Conservation (phyloP, 2,888 invertebrate species). For the Bimastos eiseni region DNA sequence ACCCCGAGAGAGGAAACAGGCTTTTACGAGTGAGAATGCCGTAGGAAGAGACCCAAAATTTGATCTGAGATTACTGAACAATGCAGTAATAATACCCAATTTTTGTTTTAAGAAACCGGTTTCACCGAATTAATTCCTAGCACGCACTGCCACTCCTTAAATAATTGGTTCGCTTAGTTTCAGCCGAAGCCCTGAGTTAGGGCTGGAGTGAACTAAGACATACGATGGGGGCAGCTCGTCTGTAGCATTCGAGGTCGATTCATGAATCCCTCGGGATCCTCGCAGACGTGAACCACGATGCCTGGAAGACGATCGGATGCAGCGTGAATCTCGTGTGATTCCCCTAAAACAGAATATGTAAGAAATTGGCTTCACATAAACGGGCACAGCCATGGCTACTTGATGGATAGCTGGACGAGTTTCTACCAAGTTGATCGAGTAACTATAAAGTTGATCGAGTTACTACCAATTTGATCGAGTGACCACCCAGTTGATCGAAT, state of each 20-base stretch:
- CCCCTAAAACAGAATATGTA: conserved; percentile 65
- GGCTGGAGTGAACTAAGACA: background rate
- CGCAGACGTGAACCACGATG: conserved; percentile 79
- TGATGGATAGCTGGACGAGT: background rate
- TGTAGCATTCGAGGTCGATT: conserved; percentile 53
- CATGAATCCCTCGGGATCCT: conserved; percentile 58
- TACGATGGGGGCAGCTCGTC: conserved; percentile 53
- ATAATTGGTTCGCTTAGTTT: background rate
- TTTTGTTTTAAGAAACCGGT: background rate
- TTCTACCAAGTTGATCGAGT: too few species aligned
- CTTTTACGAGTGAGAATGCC: too few species aligned
- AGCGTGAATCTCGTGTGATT: conserved; percentile 87
- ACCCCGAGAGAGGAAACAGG: too few species aligned
- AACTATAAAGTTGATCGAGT: too few species aligned
- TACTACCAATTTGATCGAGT: too few species aligned
- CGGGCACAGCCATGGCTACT: background rate
- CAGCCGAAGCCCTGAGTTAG: background rate
- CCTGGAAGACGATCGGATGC: conserved; percentile 87
- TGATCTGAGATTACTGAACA: background rate
- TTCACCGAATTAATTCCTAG: background rate
- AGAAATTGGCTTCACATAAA: background rate
- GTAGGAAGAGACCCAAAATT: background rate
- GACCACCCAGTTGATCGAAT: too few species aligned
- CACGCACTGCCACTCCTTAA: background rate
- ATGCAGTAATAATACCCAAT: background rate